Evolutionary conservation across 2,888 invertebrate genomes (phyloP), one percentile per base, ranked within the genome.

Genomic region (Pterostichus madidus): DNA sequence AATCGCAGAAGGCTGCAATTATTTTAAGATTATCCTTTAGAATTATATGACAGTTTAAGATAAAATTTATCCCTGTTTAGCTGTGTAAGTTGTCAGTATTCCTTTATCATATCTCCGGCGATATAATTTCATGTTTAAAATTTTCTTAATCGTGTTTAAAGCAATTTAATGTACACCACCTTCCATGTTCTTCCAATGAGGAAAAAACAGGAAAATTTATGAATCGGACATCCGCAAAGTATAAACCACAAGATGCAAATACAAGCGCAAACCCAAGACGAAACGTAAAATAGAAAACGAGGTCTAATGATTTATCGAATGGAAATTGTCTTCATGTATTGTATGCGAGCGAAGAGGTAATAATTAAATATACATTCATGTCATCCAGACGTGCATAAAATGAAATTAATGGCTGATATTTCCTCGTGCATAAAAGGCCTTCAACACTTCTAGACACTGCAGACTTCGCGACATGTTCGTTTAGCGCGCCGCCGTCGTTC

Each of bases 361-460:
- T 80, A 80, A 80, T 80, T 80, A 80, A 80, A 80, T 80, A 73
- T 80, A 80, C 71, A 53, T 52, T 52, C 46, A 35, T 71, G 80
- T 80, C 71, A 80, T 53, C 80, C 39, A 56, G 53, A 80, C 80
- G 71, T 73, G 80, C 80, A 80, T 80, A 80, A 80, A 80, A 80
- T 56, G 17, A 71, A 80, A 80, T 80, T 80, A 71, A 71, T 71
- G 73, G 80, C 80, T 71, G 80, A 80, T 80, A 80, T 80, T 80
- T 80, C 71, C 73, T 53, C 68, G 73, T 73, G 80, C 80, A 80
- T 80, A 80, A 80, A 80, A 80, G 80, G 80, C 80, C 80, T 71
- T 73, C 80, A 78, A 78, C 75, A 75, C 75, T 71, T 71, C 68
- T 39, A 56, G 68, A 10, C 68, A 44, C 10, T 39, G 68, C 44